A percentile compares a stretch with the other conserved stretches of the same genome.
phyloP scores from a whole-genome alignment of 2,888 invertebrate species.

The Dexiosoma caninum region DNA sequence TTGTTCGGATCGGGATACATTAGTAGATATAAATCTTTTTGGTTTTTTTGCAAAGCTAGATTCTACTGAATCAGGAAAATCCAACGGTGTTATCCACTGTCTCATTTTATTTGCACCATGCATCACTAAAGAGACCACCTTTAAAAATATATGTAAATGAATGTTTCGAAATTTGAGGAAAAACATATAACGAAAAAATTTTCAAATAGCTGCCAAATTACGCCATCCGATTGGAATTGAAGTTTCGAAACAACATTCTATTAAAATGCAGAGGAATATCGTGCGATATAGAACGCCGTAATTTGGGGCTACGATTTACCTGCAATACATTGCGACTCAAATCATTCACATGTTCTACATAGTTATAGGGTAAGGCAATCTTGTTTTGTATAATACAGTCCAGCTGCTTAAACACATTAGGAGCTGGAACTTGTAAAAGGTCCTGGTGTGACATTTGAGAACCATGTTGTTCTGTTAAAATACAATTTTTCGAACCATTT shows the following conservation, averaged over 20 bases:
- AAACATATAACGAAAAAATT: too few relatives aligned
- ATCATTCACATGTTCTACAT: slow-evolving; percentile 85
- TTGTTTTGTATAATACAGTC: slow-evolving; percentile 81
- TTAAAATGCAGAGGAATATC: too few relatives aligned
- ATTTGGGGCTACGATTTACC: too few relatives aligned
- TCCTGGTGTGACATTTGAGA: slow-evolving; percentile 81
- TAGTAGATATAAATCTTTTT: slow-evolving; percentile 72
- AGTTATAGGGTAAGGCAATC: slow-evolving; percentile 82
- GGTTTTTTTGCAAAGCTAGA: slow-evolving; percentile 68
- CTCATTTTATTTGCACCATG: slow-evolving; percentile 73
- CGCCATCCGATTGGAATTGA: too few relatives aligned
- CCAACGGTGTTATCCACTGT: slow-evolving; percentile 74
- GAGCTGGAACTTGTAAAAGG: slow-evolving; percentile 75
- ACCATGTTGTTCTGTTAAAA: slow-evolving; percentile 79
- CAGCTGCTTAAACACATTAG: slow-evolving; percentile 85
- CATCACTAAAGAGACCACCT: slow-evolving; percentile 73
- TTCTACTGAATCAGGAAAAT: slow-evolving; percentile 71
- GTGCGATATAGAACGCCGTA: too few relatives aligned
- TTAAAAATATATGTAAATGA: slow-evolving; percentile 53
- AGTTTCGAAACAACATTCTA: too few relatives aligned
- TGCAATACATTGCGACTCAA: slow-evolving; percentile 86
- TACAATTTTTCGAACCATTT: slow-evolving; percentile 67
- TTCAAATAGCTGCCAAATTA: too few relatives aligned
- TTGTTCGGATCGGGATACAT: slow-evolving; percentile 73
- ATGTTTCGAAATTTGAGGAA: too few relatives aligned